Percentiles rank a stretch among this genome's conserved stretches.
Conservation (phyloP, 2,888 invertebrate species). For the Phania funesta region DNA sequence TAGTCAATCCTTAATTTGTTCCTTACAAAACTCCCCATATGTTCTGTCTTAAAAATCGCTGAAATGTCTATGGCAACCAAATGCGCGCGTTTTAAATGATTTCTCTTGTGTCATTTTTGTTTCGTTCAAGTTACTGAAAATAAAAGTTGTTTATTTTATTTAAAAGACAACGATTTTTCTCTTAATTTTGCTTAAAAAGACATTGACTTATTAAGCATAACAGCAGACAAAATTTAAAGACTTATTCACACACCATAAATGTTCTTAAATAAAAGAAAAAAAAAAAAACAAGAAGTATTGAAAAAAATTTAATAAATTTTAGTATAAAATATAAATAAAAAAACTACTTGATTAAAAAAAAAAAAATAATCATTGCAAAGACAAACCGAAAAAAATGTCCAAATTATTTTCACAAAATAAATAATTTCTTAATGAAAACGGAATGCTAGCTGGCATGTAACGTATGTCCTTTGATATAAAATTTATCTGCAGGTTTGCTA, state of each 20-base stretch:
- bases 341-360: too few relatives aligned
- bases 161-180: neutral
- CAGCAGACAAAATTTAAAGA: constrained; percentile 38
- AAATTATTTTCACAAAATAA: constrained; percentile 5
- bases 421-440: constrained; percentile 45
- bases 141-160: neutral
- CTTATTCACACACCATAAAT: neutral
- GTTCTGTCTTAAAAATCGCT: too few relatives aligned
- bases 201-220: constrained; percentile 63
- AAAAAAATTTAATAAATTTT: too few relatives aligned
- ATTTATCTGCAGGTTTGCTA: constrained; percentile 11
- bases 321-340: too few relatives aligned
- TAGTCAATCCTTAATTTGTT: too few relatives aligned
- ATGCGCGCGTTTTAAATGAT: neutral
- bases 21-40: too few relatives aligned
- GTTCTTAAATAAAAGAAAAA: too few relatives aligned
- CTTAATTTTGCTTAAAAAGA: constrained; percentile 26
- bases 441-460: neutral
- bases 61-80: neutral
- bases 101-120: neutral
- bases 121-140: neutral
- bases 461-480: constrained; percentile 2
- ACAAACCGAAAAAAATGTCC: too few relatives aligned
- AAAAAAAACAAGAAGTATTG: too few relatives aligned
- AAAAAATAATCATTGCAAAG: too few relatives aligned